Evolutionary conservation across 2,888 invertebrate genomes (phyloP), one percentile per base, ranked within the genome.

Genomic region (Agrotis puta): DNA sequence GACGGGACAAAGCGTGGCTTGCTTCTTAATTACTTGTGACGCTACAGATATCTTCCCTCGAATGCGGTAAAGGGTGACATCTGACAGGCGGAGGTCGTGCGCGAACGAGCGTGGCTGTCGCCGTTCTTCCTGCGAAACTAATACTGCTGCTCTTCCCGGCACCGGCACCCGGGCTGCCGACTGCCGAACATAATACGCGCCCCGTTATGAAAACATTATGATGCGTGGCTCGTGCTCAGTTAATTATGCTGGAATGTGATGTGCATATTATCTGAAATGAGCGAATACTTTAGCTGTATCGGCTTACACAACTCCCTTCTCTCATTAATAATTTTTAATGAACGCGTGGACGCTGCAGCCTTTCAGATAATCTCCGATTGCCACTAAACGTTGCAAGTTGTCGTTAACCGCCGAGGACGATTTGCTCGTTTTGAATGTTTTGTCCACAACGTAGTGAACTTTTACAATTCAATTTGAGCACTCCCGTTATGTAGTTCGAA

Each of bases 21-120:
- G 92, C 88, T 93, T 92, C 94, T 93, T 94, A 94, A 94, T 95
- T 94, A 94, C 94, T 92, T 89, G 92, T 91, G 92, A 92, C 92
- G 91, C 87, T 90, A 92, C 90, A 92, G 91, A 93, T 92, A 92
- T 91, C 89, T 90, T 90, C 87, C 88, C 87, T 88, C 78, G 82
- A 84, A 76, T 88, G 87, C 88, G 89, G 89, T 89, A 90, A 92
- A 91, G 91, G 92, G 91, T 91, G 90, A 89, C 85, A 84, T 85
- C 82, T 89, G 86, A 87, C 85, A 78, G 80, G 69, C 80, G 82
- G 76, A 81, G 83, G 81, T 78, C 85, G 85, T 81, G 81, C 77
- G 81, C 64, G 65, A 82, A 72, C 78, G 77, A 77, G 59, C 71
- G 82, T 71, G 75, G 74, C 56, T 78, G 69, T 79, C 79, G 80